These are phyloP conservation scores for Copidosoma floridanum DNA, from an alignment of 1,140 invertebrate genomes.

Conservation along the genomic window DNA sequence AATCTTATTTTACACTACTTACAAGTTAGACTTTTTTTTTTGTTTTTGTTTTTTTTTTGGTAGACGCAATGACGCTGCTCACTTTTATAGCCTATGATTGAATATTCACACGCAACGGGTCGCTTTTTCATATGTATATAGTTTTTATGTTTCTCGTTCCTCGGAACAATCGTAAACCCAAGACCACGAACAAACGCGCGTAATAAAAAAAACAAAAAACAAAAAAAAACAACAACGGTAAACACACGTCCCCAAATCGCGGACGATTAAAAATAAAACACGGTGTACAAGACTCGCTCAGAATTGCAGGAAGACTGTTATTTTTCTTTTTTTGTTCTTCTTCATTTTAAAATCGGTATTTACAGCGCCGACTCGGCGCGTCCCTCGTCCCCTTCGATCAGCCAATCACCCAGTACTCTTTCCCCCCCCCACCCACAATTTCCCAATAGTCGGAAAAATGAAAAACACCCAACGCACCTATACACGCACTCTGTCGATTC, in stretches of 20 bases:
- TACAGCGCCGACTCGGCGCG: constrained; percentile 19
- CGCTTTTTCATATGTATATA: background rate
- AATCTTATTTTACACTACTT: constrained; percentile 54
- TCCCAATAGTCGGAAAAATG: too few relatives aligned
- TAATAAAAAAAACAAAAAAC: too few relatives aligned
- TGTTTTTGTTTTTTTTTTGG: constrained; percentile 44
- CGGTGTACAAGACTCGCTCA: constrained; percentile 8
- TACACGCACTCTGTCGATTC: too few relatives aligned
- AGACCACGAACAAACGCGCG: too few relatives aligned
- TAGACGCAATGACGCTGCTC: constrained; percentile 38
- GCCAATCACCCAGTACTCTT: too few relatives aligned
- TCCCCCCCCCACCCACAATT: too few relatives aligned
- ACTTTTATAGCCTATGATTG: constrained; percentile 14
- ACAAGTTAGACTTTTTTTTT: constrained; percentile 36
- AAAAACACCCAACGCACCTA: too few relatives aligned
- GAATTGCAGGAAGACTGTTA: constrained; percentile 22
- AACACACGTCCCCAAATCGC: background rate
- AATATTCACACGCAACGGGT: constrained; percentile 2
- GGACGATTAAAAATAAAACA: constrained; percentile 8
- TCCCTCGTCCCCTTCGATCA: too few relatives aligned
- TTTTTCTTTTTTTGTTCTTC: constrained; percentile 4
- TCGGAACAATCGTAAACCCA: too few relatives aligned
- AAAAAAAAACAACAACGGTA: constrained; percentile 3
- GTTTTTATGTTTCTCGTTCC: background rate
- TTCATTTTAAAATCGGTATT: too few relatives aligned